phyloP scores from a whole-genome alignment of 2,113 vertebrate genomes.

The Psephotus haematonotus region DNA sequence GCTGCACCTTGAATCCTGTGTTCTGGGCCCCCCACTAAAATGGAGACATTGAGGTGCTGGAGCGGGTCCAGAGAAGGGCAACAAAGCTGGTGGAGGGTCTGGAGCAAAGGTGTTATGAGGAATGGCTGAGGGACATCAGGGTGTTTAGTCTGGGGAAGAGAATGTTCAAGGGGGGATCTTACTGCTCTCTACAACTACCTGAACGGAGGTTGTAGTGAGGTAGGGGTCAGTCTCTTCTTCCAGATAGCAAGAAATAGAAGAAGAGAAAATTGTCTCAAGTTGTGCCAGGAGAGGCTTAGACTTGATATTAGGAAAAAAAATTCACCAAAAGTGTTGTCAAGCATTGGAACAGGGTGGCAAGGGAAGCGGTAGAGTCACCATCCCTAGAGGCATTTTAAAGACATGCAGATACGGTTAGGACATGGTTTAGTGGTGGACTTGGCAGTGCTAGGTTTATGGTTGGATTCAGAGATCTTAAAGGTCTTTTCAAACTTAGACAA shows the following conservation, averaged over 20 bases:
- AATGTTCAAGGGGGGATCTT: neutral
- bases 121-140: neutral
- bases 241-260: neutral
- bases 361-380: neutral
- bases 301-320: neutral
- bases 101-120: neutral
- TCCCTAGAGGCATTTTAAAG: neutral
- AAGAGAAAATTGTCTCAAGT: neutral
- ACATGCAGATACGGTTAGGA: neutral
- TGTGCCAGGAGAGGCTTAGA: neutral
- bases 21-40: neutral
- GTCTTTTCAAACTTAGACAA: neutral
- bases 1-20: neutral
- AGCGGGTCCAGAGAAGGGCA: neutral
- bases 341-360: neutral
- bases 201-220: neutral
- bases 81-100: rapidly evolving
- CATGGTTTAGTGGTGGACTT: neutral
- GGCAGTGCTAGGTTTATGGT: neutral
- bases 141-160: neutral
- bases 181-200: neutral
- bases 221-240: neutral
- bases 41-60: neutral
- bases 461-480: neutral
- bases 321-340: neutral